A percentile compares a stretch with the other conserved stretches of the same genome.
Evolutionary conservation across 2,113 vertebrate species (phyloP).

Genomic region (Poeciliopsis occidentalis): DNA sequence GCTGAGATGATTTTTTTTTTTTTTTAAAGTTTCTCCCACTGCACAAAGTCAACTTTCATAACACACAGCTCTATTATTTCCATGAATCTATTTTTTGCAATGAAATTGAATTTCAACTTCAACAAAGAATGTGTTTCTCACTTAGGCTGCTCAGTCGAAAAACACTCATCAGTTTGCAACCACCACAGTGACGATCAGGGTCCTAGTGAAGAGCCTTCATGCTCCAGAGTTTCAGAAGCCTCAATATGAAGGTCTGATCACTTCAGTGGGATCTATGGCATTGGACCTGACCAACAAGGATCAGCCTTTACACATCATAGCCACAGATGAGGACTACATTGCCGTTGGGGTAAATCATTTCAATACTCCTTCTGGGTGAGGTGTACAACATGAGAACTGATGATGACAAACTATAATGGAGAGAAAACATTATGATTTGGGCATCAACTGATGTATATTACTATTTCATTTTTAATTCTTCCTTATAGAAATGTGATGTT

Average conservation of each 20-base stretch:
- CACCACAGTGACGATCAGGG: conserved; percentile 73
- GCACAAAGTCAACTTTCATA: no score
- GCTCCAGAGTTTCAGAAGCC: conserved; percentile 71
- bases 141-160: conserved; percentile 80
- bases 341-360: conserved; percentile 53
- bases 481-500: no score
- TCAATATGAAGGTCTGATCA: conserved; percentile 61
- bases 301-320: conserved; percentile 66
- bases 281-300: conserved; percentile 57
- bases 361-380: background rate
- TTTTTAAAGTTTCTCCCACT: no score
- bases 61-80: no score
- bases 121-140: background rate
- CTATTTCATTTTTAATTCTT: no score
- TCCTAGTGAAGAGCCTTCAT: conserved; percentile 64
- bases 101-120: no score
- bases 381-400: background rate
- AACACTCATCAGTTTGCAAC: conserved; percentile 73
- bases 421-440: background rate
- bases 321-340: conserved; percentile 69
- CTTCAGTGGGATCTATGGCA: conserved; percentile 63
- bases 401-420: no score
- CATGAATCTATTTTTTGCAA: no score
- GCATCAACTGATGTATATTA: no score
- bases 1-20: no score